phyloP scores from a whole-genome alignment of 2,113 vertebrate species.

The Alouatta palliata region DNA sequence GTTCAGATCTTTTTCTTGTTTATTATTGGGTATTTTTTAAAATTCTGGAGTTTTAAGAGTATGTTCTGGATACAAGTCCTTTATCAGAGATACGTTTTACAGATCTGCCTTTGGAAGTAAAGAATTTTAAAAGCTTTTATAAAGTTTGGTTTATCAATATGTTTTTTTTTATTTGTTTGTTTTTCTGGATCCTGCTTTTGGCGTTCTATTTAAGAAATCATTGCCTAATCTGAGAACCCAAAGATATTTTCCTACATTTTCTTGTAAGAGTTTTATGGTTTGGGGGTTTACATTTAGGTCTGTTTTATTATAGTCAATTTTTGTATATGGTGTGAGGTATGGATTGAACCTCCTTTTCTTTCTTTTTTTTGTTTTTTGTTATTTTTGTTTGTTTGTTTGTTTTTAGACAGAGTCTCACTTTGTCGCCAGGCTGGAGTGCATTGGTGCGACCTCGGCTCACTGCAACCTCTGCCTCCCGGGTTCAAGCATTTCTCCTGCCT shows the following conservation, averaged over 20 bases:
- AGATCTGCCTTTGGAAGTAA: not conserved
- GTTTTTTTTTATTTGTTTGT: not conserved
- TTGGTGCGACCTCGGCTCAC: too few species aligned
- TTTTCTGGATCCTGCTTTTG: not conserved
- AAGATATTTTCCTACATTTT: not conserved
- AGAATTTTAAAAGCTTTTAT: not conserved
- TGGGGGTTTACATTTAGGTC: not conserved
- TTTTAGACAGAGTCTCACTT: too few species aligned
- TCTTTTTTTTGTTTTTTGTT: not conserved
- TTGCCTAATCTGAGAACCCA: too few species aligned
- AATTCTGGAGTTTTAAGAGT: not conserved
- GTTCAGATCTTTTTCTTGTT: not conserved
- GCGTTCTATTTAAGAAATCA: not conserved
- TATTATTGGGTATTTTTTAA: not conserved
- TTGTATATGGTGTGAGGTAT: not conserved
- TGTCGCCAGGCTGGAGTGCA: too few species aligned
- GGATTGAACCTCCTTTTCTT: not conserved
- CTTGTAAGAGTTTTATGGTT: fast-evolving
- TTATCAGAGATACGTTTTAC: not conserved
- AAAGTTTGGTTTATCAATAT: not conserved
- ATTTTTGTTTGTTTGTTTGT: too few species aligned
- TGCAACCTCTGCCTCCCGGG: too few species aligned
- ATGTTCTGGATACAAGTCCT: not conserved
- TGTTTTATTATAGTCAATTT: not conserved
- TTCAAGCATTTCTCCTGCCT: too few species aligned